Percentiles rank a stretch among this genome's conserved stretches.
phyloP scores from a whole-genome alignment of 2,113 vertebrate genomes.

The Tachuris rubrigastra region DNA sequence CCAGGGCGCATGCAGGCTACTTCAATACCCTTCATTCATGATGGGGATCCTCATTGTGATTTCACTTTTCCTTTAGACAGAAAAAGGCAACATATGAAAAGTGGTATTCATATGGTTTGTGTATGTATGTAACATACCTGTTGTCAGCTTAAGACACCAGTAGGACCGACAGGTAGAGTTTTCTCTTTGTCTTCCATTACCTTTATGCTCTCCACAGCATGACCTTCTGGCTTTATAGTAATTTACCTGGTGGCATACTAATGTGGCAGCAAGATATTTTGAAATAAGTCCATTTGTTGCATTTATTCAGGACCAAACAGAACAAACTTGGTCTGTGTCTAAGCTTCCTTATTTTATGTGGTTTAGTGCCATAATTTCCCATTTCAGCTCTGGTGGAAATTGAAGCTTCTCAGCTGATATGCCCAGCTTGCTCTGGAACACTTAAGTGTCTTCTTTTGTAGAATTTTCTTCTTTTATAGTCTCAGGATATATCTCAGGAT shows the following conservation, averaged over 20 bases:
- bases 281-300: background rate
- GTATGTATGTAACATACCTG: slow-evolving; percentile 39
- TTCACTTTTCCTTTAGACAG: slow-evolving; percentile 60
- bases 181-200: background rate
- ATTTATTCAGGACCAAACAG: background rate
- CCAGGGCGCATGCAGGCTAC: background rate
- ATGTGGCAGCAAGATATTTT: background rate
- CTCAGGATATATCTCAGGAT: too few species aligned
- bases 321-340: background rate
- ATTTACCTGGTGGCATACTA: background rate
- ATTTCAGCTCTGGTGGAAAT: background rate
- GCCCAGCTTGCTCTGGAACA: background rate
- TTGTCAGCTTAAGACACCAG: slow-evolving; percentile 49
- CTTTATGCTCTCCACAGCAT: background rate
- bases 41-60: slow-evolving; percentile 51
- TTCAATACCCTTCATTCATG: slow-evolving; percentile 73
- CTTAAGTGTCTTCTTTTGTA: background rate
- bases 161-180: background rate
- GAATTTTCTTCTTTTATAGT: too few species aligned
- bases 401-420: background rate
- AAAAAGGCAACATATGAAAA: slow-evolving; percentile 44
- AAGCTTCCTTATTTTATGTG: background rate
- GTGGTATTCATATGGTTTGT: slow-evolving; percentile 60
- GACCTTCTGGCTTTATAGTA: background rate
- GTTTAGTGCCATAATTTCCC: background rate